Evolutionary conservation across 2,888 invertebrate species (phyloP).

Genomic region (Falcaria lacertinaria): DNA sequence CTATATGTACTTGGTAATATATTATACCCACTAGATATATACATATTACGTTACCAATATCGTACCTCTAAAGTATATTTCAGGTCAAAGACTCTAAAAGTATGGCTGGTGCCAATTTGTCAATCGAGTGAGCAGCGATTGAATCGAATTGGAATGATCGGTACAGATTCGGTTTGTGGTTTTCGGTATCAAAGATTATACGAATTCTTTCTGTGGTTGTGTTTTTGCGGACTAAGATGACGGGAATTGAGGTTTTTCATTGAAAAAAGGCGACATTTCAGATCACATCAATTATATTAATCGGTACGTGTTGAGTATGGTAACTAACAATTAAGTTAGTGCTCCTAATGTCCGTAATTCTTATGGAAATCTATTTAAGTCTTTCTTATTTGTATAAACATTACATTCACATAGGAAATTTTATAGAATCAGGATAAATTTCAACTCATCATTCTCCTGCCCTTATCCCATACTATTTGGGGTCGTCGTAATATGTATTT

Average conservation of each 20-base stretch:
- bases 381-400: too few relatives aligned
- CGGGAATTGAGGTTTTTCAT: background rate
- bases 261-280: background rate
- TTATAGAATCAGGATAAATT: too few relatives aligned
- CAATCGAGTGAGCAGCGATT: constrained; percentile 45
- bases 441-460: too few relatives aligned
- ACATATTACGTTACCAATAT: too few relatives aligned
- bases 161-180: constrained; percentile 30
- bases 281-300: background rate
- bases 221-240: background rate
- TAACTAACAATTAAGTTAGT: background rate
- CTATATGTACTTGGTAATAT: too few relatives aligned
- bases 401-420: too few relatives aligned
- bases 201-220: constrained; percentile 1
- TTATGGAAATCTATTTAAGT: too few relatives aligned
- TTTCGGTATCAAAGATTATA: constrained; percentile 21
- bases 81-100: constrained; percentile 17
- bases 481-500: too few relatives aligned
- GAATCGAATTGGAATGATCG: constrained; percentile 39
- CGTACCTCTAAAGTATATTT: too few relatives aligned
- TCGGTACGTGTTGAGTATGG: background rate
- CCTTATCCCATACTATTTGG: too few relatives aligned
- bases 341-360: too few relatives aligned
- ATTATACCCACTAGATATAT: too few relatives aligned
- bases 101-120: constrained; percentile 41